Evolutionary conservation across 1,140 invertebrate genomes (phyloP).

Genomic region (Drosophila saltans): DNA sequence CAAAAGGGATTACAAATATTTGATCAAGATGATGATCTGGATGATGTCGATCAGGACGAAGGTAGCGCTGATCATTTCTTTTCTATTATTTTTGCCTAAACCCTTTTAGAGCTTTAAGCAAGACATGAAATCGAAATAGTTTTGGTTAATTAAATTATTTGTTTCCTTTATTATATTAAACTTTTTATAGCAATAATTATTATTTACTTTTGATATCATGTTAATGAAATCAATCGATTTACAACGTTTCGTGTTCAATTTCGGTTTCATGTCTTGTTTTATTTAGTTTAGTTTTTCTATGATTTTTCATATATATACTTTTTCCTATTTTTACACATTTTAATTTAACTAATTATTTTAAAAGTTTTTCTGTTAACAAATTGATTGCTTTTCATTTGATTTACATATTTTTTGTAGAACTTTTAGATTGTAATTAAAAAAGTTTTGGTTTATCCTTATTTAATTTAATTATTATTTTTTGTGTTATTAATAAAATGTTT

Average conservation of each 20-base stretch:
- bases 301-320: background rate
- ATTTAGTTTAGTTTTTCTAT: conserved; percentile 3
- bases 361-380: background rate
- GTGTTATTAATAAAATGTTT: conserved; percentile 12
- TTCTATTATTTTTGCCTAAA: conserved; percentile 40
- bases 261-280: conserved; percentile 17
- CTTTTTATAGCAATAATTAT: too few relatives aligned
- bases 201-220: too few relatives aligned
- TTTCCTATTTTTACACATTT: conserved; percentile 3
- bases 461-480: conserved; percentile 10
- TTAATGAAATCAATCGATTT: too few relatives aligned
- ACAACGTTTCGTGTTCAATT: background rate
- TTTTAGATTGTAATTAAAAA: conserved; percentile 27
- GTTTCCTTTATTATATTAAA: too few relatives aligned
- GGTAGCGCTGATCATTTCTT: conserved; percentile 59
- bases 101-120: background rate
- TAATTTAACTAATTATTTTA: conserved; percentile 25
- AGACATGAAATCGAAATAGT: background rate
- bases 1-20: conserved; percentile 12
- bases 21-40: conserved; percentile 25
- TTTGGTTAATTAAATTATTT: too few relatives aligned
- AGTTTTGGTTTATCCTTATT: conserved; percentile 25
- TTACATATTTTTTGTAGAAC: conserved; percentile 21
- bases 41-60: conserved; percentile 53
- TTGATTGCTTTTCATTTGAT: background rate